phyloP scores from a whole-genome alignment of 1,140 invertebrate species.

The Drepana arcuata region DNA sequence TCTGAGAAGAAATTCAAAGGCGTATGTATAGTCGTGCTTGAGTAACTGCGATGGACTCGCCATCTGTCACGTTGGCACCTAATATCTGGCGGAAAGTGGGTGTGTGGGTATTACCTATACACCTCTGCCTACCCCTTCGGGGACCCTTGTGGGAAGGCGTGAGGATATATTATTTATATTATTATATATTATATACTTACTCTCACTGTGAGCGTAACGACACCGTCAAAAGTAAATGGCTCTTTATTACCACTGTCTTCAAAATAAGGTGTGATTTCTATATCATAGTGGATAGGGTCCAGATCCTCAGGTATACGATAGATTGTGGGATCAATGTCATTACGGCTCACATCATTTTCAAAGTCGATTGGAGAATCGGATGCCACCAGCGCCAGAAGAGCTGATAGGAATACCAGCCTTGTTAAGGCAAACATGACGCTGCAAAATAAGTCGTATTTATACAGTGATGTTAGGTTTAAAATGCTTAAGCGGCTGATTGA shows the following conservation, averaged over 20 bases:
- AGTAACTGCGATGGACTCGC: too few relatives aligned
- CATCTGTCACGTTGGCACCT: too few relatives aligned
- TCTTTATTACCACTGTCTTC: conserved; percentile 55
- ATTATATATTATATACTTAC: too few relatives aligned
- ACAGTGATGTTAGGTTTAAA: too few relatives aligned
- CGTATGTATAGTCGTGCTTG: too few relatives aligned
- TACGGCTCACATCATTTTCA: conserved; percentile 8
- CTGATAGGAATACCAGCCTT: conserved; percentile 27
- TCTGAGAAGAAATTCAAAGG: too few relatives aligned
- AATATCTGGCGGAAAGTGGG: too few relatives aligned
- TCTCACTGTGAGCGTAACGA: conserved; percentile 67
- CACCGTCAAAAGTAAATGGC: conserved; percentile 75
- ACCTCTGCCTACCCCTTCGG: too few relatives aligned
- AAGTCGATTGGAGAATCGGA: conserved; percentile 37
- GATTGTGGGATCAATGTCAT: conserved; percentile 17
- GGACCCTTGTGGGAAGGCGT: too few relatives aligned
- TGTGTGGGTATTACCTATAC: too few relatives aligned
- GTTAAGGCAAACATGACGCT: conserved; percentile 23
- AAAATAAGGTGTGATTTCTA: conserved; percentile 72
- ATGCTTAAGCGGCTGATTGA: too few relatives aligned
- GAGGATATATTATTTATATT: too few relatives aligned
- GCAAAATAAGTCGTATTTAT: conserved; percentile 19
- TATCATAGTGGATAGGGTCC: conserved; percentile 40
- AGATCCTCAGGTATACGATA: conserved; percentile 52
- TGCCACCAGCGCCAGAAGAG: conserved; percentile 20